Evolutionary conservation across 1,140 invertebrate genomes (phyloP).

Genomic region (Drosophila busckii): DNA sequence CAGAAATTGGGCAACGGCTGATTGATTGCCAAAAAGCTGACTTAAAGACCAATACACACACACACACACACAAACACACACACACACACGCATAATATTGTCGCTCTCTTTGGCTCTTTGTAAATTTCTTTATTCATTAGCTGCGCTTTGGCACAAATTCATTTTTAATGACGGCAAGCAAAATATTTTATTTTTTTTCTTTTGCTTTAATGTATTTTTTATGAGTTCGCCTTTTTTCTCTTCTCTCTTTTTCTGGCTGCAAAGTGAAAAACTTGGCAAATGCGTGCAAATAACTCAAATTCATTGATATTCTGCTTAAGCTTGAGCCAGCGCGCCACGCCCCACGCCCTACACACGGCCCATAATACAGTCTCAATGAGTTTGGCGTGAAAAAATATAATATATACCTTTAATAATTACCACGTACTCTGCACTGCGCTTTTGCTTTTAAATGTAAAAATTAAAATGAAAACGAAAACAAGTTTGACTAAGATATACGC

Average conservation of each 20-base stretch:
- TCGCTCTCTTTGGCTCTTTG: constrained; percentile 2
- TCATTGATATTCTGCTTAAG: constrained; percentile 62
- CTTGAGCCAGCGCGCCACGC: not conserved
- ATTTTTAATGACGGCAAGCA: constrained; percentile 57
- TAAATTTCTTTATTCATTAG: constrained; percentile 71
- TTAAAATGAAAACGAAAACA: too few relatives aligned
- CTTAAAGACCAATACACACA: not conserved
- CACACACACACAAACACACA: not conserved
- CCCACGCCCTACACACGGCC: too few relatives aligned
- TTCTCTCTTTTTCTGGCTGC: too few relatives aligned
- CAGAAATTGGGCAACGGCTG: constrained; percentile 32
- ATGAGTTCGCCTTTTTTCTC: too few relatives aligned
- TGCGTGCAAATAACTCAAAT: constrained; percentile 73
- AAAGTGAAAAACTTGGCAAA: constrained; percentile 64
- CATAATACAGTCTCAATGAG: too few relatives aligned
- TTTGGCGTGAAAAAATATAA: too few relatives aligned
- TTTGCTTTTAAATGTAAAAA: too few relatives aligned
- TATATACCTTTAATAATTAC: too few relatives aligned
- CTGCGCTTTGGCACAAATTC: constrained; percentile 71
- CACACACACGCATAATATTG: not conserved
- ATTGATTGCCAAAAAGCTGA: constrained; percentile 32
- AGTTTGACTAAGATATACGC: too few relatives aligned
- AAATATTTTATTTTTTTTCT: constrained; percentile 17
- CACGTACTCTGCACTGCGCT: too few relatives aligned
- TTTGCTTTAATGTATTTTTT: constrained; percentile 73